Evolutionary conservation across 1,140 invertebrate species (phyloP).

Genomic region (Drosophila nebulosa): DNA sequence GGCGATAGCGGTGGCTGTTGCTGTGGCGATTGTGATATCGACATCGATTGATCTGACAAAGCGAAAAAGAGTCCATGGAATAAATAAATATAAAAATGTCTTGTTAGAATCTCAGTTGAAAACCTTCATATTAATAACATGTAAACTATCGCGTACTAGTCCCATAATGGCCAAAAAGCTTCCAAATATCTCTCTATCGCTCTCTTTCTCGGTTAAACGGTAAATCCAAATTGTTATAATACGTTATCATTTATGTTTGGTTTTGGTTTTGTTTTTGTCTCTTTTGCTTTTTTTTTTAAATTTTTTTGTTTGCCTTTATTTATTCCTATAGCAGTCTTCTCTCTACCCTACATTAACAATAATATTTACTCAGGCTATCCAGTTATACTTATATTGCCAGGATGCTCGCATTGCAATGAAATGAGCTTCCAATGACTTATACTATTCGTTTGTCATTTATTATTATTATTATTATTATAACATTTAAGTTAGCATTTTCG

Average conservation of each 20-base stretch:
- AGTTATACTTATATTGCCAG: not conserved
- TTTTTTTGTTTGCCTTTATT: not conserved
- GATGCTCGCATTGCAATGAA: not conserved
- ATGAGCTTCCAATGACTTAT: not conserved
- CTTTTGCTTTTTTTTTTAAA: not conserved
- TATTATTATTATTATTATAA: not conserved
- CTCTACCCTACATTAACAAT: not conserved
- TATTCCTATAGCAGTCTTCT: not conserved
- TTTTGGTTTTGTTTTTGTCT: not conserved
- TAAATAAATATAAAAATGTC: not conserved
- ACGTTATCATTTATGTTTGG: not conserved
- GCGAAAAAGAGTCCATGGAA: not conserved
- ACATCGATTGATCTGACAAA: not conserved
- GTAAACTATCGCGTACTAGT: slow-evolving; percentile 68
- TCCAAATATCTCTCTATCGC: not conserved
- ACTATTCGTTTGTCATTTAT: slow-evolving; percentile 1
- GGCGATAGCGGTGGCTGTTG: too few relatives aligned
- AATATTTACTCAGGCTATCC: not conserved
- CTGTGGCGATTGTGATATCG: not conserved
- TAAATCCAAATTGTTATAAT: not conserved
- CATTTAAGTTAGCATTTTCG: slow-evolving; percentile 42
- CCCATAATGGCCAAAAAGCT: slow-evolving; percentile 55
- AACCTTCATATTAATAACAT: slow-evolving; percentile 18
- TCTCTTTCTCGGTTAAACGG: too few relatives aligned
- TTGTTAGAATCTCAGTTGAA: not conserved